Evolutionary conservation across 1,140 invertebrate species (phyloP).

Genomic region (Pomacea maculata): DNA sequence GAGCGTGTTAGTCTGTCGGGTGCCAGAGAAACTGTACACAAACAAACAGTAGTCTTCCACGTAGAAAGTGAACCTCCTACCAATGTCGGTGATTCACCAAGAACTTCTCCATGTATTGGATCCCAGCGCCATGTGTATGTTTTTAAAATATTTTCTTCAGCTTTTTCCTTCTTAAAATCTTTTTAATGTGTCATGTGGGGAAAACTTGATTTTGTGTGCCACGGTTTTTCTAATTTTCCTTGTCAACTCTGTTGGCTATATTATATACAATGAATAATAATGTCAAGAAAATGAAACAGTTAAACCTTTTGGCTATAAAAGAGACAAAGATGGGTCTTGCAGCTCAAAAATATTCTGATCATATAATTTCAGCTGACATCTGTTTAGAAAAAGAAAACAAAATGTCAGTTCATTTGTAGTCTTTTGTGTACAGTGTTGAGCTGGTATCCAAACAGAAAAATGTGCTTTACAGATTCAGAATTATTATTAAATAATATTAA

Average conservation of each 20-base stretch:
- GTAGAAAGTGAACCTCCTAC: slow-evolving; percentile 5
- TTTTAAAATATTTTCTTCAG: not conserved
- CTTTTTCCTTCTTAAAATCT: not conserved
- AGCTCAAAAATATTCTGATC: not conserved
- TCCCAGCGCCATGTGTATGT: not conserved
- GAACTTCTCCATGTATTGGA: not conserved
- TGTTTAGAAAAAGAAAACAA: too few relatives aligned
- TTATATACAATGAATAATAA: too few relatives aligned
- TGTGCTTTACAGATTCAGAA: too few relatives aligned
- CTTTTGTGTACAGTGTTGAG: too few relatives aligned
- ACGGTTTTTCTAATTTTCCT: too few relatives aligned
- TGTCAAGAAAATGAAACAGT: not conserved
- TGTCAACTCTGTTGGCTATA: too few relatives aligned
- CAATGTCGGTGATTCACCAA: slow-evolving; percentile 1
- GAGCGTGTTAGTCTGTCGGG: slow-evolving; percentile 3
- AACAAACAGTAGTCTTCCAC: slow-evolving; percentile 18
- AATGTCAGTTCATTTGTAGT: too few relatives aligned
- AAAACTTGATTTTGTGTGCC: too few relatives aligned
- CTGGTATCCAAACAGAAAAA: too few relatives aligned
- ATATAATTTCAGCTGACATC: too few relatives aligned
- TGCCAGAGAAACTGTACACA: slow-evolving; percentile 16
- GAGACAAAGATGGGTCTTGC: not conserved
- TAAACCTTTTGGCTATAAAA: not conserved
- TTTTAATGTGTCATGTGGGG: not conserved
- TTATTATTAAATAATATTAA: too few relatives aligned